These are phyloP conservation scores for Colius striatus DNA, from an alignment of 2,113 vertebrate genomes.

Conservation along the genomic window DNA sequence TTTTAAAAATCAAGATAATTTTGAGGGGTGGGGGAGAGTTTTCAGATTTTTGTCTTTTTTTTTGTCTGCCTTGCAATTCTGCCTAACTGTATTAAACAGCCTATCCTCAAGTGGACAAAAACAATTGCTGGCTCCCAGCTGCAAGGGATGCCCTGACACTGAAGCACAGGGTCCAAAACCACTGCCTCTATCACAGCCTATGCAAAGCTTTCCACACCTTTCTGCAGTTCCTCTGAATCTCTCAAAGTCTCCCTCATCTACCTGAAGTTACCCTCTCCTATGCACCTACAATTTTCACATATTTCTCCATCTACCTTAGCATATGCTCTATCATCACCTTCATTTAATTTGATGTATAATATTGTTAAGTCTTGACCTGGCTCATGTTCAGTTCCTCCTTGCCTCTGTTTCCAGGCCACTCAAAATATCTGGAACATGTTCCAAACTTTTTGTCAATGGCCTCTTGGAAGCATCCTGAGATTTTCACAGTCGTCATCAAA, in stretches of 20 bases:
- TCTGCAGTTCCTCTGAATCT: not conserved
- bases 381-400: not conserved
- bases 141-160: not conserved
- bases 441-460: not conserved
- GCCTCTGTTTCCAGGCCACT: not conserved
- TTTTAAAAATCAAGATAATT: not conserved
- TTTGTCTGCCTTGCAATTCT: not conserved
- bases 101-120: not conserved
- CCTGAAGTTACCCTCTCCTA: not conserved
- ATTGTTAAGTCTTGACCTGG: not conserved
- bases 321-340: not conserved
- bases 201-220: not conserved
- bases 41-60: not conserved
- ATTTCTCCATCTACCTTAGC: not conserved
- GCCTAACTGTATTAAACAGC: not conserved
- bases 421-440: not conserved
- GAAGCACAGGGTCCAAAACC: not conserved
- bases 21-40: accelerated
- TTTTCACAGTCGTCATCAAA: not conserved
- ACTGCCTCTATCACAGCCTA: not conserved
- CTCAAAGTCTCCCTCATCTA: not conserved
- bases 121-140: not conserved
- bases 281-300: not conserved
- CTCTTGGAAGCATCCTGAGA: not conserved
- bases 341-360: not conserved